phyloP scores from a whole-genome alignment of 1,140 invertebrate species.

The Camponotus pennsylvanicus region DNA sequence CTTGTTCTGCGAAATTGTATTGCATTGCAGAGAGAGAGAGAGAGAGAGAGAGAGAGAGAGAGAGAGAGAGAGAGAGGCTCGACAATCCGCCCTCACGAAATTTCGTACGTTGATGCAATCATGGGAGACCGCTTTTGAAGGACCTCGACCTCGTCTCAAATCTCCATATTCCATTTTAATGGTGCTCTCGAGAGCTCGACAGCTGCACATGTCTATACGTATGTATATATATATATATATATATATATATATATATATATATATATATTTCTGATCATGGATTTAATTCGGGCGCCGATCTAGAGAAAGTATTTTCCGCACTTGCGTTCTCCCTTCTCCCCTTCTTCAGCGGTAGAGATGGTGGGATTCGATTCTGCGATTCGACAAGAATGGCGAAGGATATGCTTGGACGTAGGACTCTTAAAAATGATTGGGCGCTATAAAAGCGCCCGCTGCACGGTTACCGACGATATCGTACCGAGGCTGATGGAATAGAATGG shows the following conservation, averaged over 20 bases:
- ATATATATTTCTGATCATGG: slow-evolving; percentile 34
- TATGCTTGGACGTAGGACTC: slow-evolving; percentile 67
- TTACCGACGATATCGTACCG: slow-evolving; percentile 50
- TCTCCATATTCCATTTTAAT: slow-evolving; percentile 71
- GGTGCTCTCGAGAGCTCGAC: slow-evolving; percentile 58
- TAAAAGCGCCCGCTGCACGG: slow-evolving; percentile 66
- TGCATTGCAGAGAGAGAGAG: neutral
- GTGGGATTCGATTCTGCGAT: slow-evolving; percentile 39
- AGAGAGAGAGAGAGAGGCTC: neutral
- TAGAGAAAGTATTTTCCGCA: slow-evolving; percentile 71
- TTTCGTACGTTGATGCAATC: slow-evolving; percentile 57
- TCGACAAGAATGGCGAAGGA: slow-evolving; percentile 60
- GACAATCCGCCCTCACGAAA: slow-evolving; percentile 37
- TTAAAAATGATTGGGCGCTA: slow-evolving; percentile 79
- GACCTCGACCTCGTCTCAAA: slow-evolving; percentile 52
- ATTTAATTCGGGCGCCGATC: slow-evolving; percentile 76
- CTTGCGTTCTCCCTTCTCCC: neutral
- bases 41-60: neutral
- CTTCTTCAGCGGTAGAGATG: neutral
- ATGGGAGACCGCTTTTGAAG: slow-evolving; percentile 65
- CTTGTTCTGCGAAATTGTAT: too few species aligned
- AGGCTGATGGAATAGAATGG: slow-evolving; percentile 57
- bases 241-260: neutral
- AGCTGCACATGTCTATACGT: slow-evolving; percentile 52
- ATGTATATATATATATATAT: too few species aligned